phyloP scores from a whole-genome alignment of 2,888 invertebrate species.

The Tipula vernalis region DNA sequence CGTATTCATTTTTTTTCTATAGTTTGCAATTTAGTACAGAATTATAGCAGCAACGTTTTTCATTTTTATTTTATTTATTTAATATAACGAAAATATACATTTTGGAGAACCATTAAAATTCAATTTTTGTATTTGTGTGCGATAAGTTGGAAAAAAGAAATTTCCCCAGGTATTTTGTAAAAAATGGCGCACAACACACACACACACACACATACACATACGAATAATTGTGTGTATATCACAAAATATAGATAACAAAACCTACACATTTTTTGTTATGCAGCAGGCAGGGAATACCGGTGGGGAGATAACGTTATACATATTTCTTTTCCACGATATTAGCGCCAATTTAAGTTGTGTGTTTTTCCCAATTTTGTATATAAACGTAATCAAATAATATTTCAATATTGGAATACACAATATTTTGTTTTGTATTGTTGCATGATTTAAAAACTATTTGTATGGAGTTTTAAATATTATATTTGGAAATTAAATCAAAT shows the following conservation, averaged over 20 bases:
- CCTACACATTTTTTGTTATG: not conserved
- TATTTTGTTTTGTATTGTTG: not conserved
- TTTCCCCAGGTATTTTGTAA: not conserved
- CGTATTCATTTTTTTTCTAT: not conserved
- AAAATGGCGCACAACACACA: slow-evolving; percentile 7
- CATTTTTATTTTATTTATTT: too few species aligned
- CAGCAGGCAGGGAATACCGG: not conserved
- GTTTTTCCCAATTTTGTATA: not conserved
- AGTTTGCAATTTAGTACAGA: not conserved
- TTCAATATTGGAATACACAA: not conserved
- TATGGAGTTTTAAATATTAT: not conserved
- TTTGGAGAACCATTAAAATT: not conserved
- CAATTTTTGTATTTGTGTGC: not conserved
- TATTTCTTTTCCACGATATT: not conserved
- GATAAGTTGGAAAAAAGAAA: not conserved
- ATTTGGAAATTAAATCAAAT: not conserved
- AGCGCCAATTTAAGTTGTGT: not conserved
- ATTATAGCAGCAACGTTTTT: too few species aligned
- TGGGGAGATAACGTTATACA: not conserved
- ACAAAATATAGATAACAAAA: not conserved
- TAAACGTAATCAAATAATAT: not conserved
- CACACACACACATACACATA: not conserved
- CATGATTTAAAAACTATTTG: too few species aligned
- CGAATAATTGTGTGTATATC: not conserved
- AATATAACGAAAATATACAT: not conserved